phyloP scores from a whole-genome alignment of 2,797 vertebrate species.

The Notamacropus eugenii region DNA sequence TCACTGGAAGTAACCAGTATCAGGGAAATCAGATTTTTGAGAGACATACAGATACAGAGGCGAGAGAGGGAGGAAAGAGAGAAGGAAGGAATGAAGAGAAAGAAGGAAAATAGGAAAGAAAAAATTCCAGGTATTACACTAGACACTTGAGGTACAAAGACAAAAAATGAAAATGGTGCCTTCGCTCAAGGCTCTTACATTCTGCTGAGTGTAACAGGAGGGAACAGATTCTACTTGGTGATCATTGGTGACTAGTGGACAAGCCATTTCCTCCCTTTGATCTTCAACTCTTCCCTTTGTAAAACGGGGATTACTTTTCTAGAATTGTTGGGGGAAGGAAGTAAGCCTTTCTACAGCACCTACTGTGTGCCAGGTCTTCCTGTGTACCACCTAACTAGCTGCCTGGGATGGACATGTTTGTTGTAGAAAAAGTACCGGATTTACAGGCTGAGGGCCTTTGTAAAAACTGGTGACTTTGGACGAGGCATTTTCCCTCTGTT shows the following conservation, averaged over 20 bases:
- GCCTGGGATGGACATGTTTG: not conserved
- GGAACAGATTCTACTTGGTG: not conserved
- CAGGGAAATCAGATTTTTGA: not conserved
- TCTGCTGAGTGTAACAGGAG: not conserved
- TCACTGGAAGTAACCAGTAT: not conserved
- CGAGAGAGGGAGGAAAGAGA: not conserved
- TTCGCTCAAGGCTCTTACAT: not conserved
- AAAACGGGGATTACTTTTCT: not conserved
- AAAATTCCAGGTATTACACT: not conserved
- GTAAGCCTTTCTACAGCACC: not conserved
- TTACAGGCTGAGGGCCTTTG: not conserved
- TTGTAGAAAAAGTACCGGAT: not conserved
- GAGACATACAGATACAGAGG: not conserved
- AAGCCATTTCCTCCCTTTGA: not conserved
- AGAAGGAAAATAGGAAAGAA: too few relatives aligned
- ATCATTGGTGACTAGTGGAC: not conserved
- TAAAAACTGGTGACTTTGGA: not conserved
- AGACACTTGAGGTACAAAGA: not conserved
- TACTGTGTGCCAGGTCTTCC: too few relatives aligned
- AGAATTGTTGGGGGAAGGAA: not conserved
- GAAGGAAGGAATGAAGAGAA: too few relatives aligned
- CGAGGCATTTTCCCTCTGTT: not conserved
- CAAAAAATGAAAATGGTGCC: not conserved
- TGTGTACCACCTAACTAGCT: not conserved
- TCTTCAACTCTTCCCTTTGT: not conserved